These are phyloP conservation scores for Scatophagus argus DNA, from an alignment of 2,113 vertebrate species.

Conservation along the genomic window DNA sequence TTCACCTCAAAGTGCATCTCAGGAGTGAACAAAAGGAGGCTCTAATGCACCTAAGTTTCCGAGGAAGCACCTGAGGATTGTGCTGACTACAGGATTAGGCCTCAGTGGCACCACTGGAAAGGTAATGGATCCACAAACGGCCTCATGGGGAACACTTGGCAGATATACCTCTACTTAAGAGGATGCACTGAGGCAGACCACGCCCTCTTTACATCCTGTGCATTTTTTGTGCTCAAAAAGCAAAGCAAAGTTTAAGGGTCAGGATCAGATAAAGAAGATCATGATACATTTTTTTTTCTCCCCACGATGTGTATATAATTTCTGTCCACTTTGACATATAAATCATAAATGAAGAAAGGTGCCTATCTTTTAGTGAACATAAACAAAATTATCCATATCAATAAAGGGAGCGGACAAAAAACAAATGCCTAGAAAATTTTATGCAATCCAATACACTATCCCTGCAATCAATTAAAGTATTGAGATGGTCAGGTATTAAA, in stretches of 20 bases:
- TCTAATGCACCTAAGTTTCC: slow-evolving; percentile 65
- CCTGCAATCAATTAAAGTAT: background rate
- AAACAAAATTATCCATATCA: slow-evolving; percentile 18
- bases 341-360: background rate
- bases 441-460: slow-evolving; percentile 9
- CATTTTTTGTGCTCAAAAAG: slow-evolving; percentile 52
- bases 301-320: background rate
- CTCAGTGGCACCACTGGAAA: slow-evolving; percentile 66
- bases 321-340: slow-evolving; percentile 32
- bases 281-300: background rate
- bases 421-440: background rate
- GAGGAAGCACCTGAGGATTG: slow-evolving; percentile 62
- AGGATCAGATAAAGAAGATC: slow-evolving; percentile 23
- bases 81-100: slow-evolving; percentile 70
- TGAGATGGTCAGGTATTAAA: background rate
- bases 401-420: background rate
- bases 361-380: background rate
- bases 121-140: slow-evolving; percentile 77
- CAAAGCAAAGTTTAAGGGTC: slow-evolving; percentile 42
- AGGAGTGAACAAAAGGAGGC: slow-evolving; percentile 34
- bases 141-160: slow-evolving; percentile 74
- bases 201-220: slow-evolving; percentile 61
- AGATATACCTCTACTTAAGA: slow-evolving; percentile 72
- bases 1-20: slow-evolving; percentile 29
- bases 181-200: slow-evolving; percentile 56